A percentile compares a stretch with the other conserved stretches of the same genome.
These are phyloP conservation scores for Tympanuchus pallidicinctus DNA, from an alignment of 2,113 vertebrate genomes.

Conservation along the genomic window DNA sequence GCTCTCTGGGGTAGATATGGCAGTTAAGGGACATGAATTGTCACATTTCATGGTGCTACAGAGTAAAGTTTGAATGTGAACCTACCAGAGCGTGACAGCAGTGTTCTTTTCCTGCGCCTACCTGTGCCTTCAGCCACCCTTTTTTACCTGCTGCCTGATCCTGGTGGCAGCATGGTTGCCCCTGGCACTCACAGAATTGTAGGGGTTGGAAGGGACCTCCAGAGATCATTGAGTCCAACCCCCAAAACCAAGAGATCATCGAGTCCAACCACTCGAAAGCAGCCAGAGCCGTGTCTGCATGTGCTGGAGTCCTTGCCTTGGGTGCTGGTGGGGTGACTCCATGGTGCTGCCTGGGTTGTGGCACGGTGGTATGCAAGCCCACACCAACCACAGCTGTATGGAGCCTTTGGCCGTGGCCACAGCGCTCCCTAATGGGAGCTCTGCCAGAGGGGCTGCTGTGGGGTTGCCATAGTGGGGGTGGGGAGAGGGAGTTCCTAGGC, in stretches of 20 bases:
- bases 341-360: neutral
- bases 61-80: neutral
- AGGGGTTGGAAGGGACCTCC: too few species aligned
- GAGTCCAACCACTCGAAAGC: neutral
- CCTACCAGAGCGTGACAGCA: fast-evolving
- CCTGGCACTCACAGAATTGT: neutral
- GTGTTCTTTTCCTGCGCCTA: neutral
- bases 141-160: neutral
- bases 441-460: neutral
- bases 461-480: too few species aligned
- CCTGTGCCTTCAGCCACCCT: neutral
- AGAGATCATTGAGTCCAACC: too few species aligned
- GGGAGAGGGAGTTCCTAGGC: too few species aligned
- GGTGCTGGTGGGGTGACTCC: neutral
- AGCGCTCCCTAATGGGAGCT: neutral
- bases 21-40: neutral
- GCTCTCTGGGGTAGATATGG: neutral
- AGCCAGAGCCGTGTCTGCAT: neutral
- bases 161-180: neutral
- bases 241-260: too few species aligned
- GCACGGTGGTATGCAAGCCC: neutral
- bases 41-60: fast-evolving
- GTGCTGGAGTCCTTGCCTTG: neutral
- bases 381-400: neutral
- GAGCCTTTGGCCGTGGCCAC: too few species aligned